phyloP scores from a whole-genome alignment of 2,113 vertebrate species.

The Psettodes erumei region DNA sequence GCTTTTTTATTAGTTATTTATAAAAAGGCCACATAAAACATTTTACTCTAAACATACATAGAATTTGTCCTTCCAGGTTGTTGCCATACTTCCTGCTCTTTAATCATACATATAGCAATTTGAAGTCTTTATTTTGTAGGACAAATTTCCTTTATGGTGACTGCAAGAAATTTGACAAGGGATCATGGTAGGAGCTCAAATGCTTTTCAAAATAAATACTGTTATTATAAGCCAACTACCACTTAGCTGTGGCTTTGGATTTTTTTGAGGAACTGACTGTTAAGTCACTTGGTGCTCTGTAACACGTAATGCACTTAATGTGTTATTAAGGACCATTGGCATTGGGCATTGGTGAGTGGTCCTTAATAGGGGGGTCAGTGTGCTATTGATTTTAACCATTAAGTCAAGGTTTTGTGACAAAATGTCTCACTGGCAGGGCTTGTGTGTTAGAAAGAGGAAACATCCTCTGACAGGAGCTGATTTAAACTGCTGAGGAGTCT shows the following conservation, averaged over 20 bases:
- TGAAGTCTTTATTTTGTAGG: conserved; percentile 20
- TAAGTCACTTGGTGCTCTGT: conserved; percentile 17
- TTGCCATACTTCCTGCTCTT: background rate
- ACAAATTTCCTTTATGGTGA: conserved; percentile 11
- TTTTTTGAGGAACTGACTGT: conserved; percentile 43
- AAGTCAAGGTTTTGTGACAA: conserved; percentile 27
- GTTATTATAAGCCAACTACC: conserved; percentile 52
- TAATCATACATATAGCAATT: background rate
- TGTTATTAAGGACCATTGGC: conserved; percentile 1
- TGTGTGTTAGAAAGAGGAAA: conserved; percentile 43
- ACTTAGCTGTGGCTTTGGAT: conserved; percentile 55
- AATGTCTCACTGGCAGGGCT: conserved; percentile 14
- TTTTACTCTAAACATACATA: background rate
- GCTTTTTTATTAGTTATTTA: background rate
- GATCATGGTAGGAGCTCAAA: conserved; percentile 34
- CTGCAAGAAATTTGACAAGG: conserved; percentile 13
- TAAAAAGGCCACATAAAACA: background rate
- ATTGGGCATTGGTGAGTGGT: too few relatives aligned
- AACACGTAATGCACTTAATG: conserved; percentile 23
- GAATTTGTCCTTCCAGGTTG: background rate
- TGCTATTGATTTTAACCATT: conserved; percentile 4
- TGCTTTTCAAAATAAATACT: conserved; percentile 45
- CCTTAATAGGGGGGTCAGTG: background rate
- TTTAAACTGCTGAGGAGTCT: conserved; percentile 43
- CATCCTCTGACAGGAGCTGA: conserved; percentile 36